A percentile compares a stretch with the other conserved stretches of the same genome.
Evolutionary conservation across 2,888 invertebrate species (phyloP).

Genomic region (Spatulosminthurus flaviceps): DNA sequence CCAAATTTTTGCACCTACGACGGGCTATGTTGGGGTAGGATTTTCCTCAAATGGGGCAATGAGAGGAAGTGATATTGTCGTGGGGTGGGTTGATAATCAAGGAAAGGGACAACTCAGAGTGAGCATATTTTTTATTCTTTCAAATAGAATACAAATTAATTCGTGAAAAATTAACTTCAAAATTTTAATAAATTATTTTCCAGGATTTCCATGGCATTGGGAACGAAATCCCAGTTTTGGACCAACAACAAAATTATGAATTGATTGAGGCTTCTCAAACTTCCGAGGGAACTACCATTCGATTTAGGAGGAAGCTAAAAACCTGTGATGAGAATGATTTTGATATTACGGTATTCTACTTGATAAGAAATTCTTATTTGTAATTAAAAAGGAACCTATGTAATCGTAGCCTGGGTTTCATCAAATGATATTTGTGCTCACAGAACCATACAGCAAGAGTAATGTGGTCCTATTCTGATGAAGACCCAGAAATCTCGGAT

Average conservation of each 20-base stretch:
- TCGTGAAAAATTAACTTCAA: background rate
- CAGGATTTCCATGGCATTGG: conserved; percentile 64
- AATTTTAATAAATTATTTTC: background rate
- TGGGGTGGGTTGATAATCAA: conserved; percentile 84
- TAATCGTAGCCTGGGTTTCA: too few species aligned
- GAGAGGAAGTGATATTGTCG: conserved; percentile 85
- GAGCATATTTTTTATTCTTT: too few species aligned
- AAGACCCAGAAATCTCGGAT: background rate
- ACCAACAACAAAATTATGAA: conserved; percentile 64
- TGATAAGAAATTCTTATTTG: background rate
- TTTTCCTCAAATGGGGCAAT: conserved; percentile 83
- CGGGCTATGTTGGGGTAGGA: conserved; percentile 87
- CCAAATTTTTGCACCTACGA: conserved; percentile 82
- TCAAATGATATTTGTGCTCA: too few species aligned
- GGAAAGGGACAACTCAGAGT: conserved; percentile 54
- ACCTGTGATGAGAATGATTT: conserved; percentile 65
- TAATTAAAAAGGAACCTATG: too few species aligned
- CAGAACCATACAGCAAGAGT: background rate
- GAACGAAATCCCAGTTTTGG: conserved; percentile 63
- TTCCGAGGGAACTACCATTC: conserved; percentile 65
- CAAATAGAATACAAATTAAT: background rate
- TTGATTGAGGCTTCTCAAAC: conserved; percentile 64
- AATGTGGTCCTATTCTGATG: background rate
- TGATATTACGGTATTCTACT: background rate
- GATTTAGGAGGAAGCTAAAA: conserved; percentile 65